Conservation (phyloP, 2,888 invertebrate species). For the Clunio marinus region DNA sequence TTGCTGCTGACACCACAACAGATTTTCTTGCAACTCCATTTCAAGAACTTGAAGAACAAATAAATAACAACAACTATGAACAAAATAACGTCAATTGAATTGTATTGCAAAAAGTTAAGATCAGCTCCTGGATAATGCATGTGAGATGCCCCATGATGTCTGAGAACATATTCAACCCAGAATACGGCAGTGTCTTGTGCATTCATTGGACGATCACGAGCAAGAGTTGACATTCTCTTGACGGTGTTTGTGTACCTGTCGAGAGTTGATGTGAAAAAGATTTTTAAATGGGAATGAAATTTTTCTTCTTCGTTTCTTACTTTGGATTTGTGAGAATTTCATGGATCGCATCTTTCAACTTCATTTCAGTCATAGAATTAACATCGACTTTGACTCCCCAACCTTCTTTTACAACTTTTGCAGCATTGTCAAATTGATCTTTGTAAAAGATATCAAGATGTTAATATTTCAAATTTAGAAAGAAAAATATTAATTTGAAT, state of each 20-base stretch:
- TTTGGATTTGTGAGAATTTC: slow-evolving; percentile 45
- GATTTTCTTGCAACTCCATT: background rate
- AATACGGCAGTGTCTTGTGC: slow-evolving; percentile 18
- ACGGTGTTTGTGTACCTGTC: no score
- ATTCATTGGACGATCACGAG: slow-evolving; percentile 16
- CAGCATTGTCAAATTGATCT: slow-evolving; percentile 47
- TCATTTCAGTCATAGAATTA: slow-evolving; percentile 43
- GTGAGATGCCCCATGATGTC: slow-evolving; percentile 39
- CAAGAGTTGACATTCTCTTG: background rate
- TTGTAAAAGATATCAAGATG: no score
- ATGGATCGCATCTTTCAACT: slow-evolving; percentile 42
- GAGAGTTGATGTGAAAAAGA: no score
- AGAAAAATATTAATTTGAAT: no score
- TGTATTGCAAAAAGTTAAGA: background rate
- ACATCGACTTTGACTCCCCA: slow-evolving; percentile 45
- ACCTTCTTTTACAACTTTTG: slow-evolving; percentile 43
- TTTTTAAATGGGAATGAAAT: no score
- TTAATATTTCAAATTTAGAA: no score
- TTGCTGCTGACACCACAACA: no score
- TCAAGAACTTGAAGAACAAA: background rate
- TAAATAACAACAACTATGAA: background rate
- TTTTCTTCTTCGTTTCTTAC: no score
- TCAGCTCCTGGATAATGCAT: slow-evolving; percentile 39
- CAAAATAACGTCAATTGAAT: slow-evolving; percentile 27
- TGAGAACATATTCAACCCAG: slow-evolving; percentile 33